Conservation (phyloP, 2,888 invertebrate genomes). For the Macrophya annulata region DNA sequence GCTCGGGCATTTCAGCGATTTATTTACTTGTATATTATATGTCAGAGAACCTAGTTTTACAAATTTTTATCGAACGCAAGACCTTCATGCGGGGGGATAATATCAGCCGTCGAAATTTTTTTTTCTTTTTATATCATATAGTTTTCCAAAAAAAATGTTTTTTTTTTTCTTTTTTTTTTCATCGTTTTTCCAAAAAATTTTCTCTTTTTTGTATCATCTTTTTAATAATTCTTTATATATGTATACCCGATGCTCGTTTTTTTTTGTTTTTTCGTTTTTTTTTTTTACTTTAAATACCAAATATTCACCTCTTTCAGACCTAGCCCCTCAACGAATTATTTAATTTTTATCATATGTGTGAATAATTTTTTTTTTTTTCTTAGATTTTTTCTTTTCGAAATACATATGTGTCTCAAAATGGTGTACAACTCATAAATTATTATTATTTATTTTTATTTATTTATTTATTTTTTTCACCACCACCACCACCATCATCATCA, state of each 20-base stretch:
- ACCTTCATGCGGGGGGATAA: background rate
- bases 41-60: constrained; percentile 49
- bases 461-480: constrained; percentile 65
- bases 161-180: constrained; percentile 49
- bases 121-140: constrained; percentile 63
- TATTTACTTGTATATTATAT: background rate
- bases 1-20: constrained; percentile 68
- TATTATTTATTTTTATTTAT: background rate
- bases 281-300: constrained; percentile 5
- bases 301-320: background rate
- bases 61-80: constrained; percentile 47
- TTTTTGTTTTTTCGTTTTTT: constrained; percentile 55
- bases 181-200: constrained; percentile 15
- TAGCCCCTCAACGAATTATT: constrained; percentile 27
- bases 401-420: constrained; percentile 76
- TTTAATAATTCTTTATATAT: constrained; percentile 59
- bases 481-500: constrained; percentile 66
- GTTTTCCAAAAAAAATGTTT: constrained; percentile 60
- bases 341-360: constrained; percentile 24
- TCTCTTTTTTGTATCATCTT: background rate
- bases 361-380: constrained; percentile 44
- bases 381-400: constrained; percentile 65
- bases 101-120: constrained; percentile 37
- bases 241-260: constrained; percentile 58
- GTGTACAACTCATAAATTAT: constrained; percentile 76